These are phyloP conservation scores for Microtus ochrogaster DNA, from an alignment of 2,113 vertebrate genomes.

Conservation along the genomic window DNA sequence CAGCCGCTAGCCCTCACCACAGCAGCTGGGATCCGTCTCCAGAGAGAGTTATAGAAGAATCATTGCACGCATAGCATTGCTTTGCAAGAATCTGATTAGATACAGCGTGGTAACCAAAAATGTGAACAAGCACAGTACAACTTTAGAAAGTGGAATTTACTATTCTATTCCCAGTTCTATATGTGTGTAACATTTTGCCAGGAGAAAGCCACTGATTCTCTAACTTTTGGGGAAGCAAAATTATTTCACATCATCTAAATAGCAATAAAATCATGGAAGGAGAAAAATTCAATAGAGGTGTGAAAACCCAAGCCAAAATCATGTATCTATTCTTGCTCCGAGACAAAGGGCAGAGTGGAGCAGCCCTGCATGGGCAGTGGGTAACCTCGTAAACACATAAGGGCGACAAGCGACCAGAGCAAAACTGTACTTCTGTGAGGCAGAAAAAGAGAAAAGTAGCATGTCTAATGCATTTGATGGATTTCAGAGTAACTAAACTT, in stretches of 20 bases:
- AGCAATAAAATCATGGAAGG: constrained; percentile 41
- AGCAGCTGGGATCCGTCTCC: constrained; percentile 89
- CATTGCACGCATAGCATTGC: constrained; percentile 81
- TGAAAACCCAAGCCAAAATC: constrained; percentile 38
- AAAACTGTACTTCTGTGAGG: constrained; percentile 44
- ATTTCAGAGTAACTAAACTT: constrained; percentile 56
- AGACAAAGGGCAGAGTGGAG: not conserved
- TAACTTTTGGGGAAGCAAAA: constrained; percentile 55
- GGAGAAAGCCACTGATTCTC: constrained; percentile 44
- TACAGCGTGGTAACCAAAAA: constrained; percentile 80
- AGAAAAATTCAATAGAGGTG: constrained; percentile 36
- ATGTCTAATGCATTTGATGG: constrained; percentile 49
- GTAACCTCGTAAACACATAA: not conserved
- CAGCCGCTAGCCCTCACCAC: constrained; percentile 85
- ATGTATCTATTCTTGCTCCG: not conserved
- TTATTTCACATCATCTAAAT: constrained; percentile 30
- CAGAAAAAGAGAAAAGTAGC: constrained; percentile 54
- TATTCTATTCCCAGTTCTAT: constrained; percentile 35
- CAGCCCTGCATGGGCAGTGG: not conserved
- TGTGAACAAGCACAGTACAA: constrained; percentile 74
- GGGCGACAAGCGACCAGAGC: not conserved
- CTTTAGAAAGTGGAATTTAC: constrained; percentile 72
- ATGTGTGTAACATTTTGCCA: not conserved
- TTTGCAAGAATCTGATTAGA: constrained; percentile 83
- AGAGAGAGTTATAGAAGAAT: constrained; percentile 86